Base-by-base conservation (phyloP, 2,888 invertebrate species). In the Luperina testacea region DNA sequence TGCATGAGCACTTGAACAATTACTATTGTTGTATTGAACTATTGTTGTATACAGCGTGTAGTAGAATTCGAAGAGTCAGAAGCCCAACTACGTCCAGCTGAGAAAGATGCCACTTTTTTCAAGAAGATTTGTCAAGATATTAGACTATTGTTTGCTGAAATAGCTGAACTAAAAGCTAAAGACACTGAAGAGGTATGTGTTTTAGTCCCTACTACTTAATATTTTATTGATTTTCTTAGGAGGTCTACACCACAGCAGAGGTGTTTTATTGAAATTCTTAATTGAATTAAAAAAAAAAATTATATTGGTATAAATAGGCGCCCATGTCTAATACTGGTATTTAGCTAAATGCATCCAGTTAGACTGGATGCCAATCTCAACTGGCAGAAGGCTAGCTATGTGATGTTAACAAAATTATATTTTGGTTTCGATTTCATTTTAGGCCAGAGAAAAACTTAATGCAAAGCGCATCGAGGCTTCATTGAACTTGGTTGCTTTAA, bases 401-500 rank as follows among this genome's bases (percentile, higher is more conserved):
- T 53, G 27, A 70, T 32, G 27, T 20, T 24, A 7, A 71, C 0
- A 32, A 15, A 38, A 9, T 59, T 17, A 77, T 20, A 51, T n/a
- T 80, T 80, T 51, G 17, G 27, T 24, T 74, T 64, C 13, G 1
- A 32, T 65, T 53, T 61, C 0, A 42, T 80, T 96, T 78, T 84
- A 98, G 98, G 96, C 96, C 5, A 97, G 96, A 90, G 97, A 97
- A 75, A 97, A 98, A 91, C 97, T 98, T 13, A 97, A 97, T 78
- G 97, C 98, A 75, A 97, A 98, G 89, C 97, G 98, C 90, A 97
- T 98, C 75, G 97, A 98, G 90, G 98, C 98, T 0, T 98, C 98
- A 0, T 94, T 99, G 75, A 97, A 98, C 90, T 97, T 99, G 90
- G 98, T 99, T n/a, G 97, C 98, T 75, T 95, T 99, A 73, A 99